Conservation (phyloP, 2,797 vertebrate genomes). For the Ataeniobius toweri region DNA sequence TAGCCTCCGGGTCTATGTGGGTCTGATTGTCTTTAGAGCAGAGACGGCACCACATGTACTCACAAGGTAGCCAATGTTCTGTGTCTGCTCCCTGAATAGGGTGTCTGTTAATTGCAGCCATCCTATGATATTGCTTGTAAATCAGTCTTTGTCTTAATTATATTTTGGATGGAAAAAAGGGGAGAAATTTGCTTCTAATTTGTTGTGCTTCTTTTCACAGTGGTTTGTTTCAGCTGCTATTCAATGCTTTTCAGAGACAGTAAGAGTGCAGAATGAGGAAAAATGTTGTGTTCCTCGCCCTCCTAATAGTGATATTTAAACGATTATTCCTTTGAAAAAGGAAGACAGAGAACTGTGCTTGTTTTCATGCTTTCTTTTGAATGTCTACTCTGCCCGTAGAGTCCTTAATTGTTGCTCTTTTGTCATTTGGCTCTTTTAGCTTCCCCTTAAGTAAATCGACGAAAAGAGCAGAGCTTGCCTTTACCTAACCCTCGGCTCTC, state of each 20-base stretch:
- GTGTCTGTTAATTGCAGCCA: conserved; percentile 24
- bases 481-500: conserved; percentile 30
- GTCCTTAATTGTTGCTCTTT: conserved; percentile 48
- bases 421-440: conserved; percentile 38
- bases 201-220: conserved; percentile 9
- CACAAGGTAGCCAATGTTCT: conserved; percentile 42
- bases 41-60: background rate
- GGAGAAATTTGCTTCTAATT: background rate
- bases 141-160: conserved; percentile 18
- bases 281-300: background rate
- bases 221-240: background rate
- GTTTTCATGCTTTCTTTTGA: conserved; percentile 1
- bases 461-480: conserved; percentile 20
- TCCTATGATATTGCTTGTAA: conserved; percentile 28
- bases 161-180: background rate
- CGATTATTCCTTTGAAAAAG: conserved; percentile 15
- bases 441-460: conserved; percentile 22
- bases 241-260: conserved; percentile 1
- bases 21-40: conserved; percentile 20
- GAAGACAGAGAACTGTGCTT: conserved; percentile 10
- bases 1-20: background rate
- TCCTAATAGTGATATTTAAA: conserved; percentile 22
- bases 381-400: conserved; percentile 15
- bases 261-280: conserved; percentile 8
- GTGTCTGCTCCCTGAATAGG: conserved; percentile 22